Evolutionary conservation across 2,888 invertebrate genomes (phyloP).

Genomic region (Cryptocheilus praepositus): DNA sequence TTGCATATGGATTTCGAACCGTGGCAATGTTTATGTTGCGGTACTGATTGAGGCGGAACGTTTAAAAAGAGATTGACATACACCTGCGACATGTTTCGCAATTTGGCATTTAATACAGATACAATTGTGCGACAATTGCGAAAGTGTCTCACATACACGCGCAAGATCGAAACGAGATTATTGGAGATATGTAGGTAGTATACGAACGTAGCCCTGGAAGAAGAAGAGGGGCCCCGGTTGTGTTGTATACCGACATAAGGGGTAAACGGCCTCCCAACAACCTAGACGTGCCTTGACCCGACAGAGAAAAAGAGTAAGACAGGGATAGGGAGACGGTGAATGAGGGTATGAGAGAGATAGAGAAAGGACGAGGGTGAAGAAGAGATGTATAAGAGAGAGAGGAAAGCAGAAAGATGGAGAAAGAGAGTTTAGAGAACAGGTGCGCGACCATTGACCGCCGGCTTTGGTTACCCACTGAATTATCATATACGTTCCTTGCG

Average conservation of each 20-base stretch:
- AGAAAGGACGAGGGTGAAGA: conserved; percentile 24
- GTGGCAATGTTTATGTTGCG: neutral
- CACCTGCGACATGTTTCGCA: neutral
- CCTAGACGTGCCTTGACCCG: conserved; percentile 73
- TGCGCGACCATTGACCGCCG: conserved; percentile 66
- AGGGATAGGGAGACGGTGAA: conserved; percentile 24
- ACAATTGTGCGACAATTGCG: neutral
- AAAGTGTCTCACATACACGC: conserved; percentile 5
- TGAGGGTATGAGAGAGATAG: conserved; percentile 25
- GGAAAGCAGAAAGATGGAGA: conserved; percentile 17
- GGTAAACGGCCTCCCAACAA: conserved; percentile 72
- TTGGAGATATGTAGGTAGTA: conserved; percentile 56
- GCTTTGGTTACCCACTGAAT: conserved; percentile 64
- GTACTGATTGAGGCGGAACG: neutral
- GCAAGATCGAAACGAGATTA: conserved; percentile 58
- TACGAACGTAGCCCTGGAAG: conserved; percentile 37
- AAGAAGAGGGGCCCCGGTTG: conserved; percentile 40
- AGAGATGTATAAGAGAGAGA: conserved; percentile 23
- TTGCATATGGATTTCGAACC: too few species aligned
- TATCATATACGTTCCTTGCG: conserved; percentile 62
- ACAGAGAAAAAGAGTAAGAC: conserved; percentile 37
- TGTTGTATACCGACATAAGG: conserved; percentile 57
- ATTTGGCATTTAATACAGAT: neutral
- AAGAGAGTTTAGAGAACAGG: conserved; percentile 67
- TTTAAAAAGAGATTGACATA: neutral